Evolutionary conservation across 1,140 invertebrate genomes (phyloP).

Genomic region (Octopus sinensis): DNA sequence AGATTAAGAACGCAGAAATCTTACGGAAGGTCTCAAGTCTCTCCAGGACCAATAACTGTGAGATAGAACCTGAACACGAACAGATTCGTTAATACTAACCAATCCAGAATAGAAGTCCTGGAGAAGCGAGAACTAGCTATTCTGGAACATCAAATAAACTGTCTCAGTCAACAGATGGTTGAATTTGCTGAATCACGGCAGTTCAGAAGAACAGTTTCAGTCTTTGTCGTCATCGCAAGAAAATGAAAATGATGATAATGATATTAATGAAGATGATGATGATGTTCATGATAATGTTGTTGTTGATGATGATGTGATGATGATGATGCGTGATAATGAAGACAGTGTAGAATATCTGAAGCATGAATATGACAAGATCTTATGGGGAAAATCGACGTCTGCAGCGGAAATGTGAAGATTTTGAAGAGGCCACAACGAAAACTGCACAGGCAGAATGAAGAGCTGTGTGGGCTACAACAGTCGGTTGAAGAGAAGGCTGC

Average conservation of each 20-base stretch:
- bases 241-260: too few species aligned
- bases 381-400: background rate
- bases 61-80: constrained; percentile 64
- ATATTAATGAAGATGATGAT: too few species aligned
- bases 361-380: background rate
- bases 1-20: constrained; percentile 10
- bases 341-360: background rate
- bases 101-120: constrained; percentile 16
- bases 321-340: too few species aligned
- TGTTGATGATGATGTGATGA: too few species aligned
- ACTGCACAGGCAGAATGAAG: background rate
- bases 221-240: too few species aligned
- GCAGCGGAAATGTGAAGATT: background rate
- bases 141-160: constrained; percentile 48
- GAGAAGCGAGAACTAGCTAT: constrained; percentile 53
- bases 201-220: too few species aligned
- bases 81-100: constrained; percentile 24
- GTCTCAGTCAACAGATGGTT: background rate
- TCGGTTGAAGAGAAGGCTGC: background rate
- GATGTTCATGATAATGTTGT: too few species aligned
- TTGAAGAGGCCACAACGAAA: background rate
- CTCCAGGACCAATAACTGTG: constrained; percentile 68
- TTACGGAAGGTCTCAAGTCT: background rate
- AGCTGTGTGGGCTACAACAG: background rate
- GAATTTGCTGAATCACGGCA: too few species aligned